Base-by-base conservation (phyloP, 2,888 invertebrate species). In the Oscheius myriophilus region DNA sequence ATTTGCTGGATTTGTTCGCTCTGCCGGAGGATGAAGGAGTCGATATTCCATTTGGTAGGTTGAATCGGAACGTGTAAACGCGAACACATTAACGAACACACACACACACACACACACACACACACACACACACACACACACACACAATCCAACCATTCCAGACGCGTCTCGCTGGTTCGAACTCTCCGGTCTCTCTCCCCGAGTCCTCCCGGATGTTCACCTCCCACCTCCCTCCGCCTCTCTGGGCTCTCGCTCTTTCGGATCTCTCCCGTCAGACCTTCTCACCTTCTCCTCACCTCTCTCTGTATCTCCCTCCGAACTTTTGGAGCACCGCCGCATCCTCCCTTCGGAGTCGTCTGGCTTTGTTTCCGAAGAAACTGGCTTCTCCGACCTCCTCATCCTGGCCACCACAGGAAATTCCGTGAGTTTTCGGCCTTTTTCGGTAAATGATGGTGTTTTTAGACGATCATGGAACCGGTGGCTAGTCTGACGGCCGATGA, bases 141-240 rank as follows among this genome's bases (percentile, higher is more conserved):
- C 26, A 54, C 26, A 4, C 33, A 25, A 55, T n/a, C 14, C 23
- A 39, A 6, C 6, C 16, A 55, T 72, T 76, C 14, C 72, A 78
- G 78, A 76, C 54, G 57, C 76, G 45, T 21, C 71, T 9, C 12
- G 69, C 0, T 79, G 79, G 79, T 75, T 79, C 52, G 16, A 54
- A 25, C 64, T 75, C 2, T 67, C 69, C 14, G 76, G 72, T 11
- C 62, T 75, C 3, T 75, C 77, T 0, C 52, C 59, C 1, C 21
- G 58, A 25, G 63, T 79, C 12, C 71, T 79, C 1, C 61, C 61
- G 9, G 25, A 46, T 18, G 49, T 49, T n/a, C 49, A 46, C 49
- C 49, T 61, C 26, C 61, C 46, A 16, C 26, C 61, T n/a, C 69
- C 71, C 6, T 49, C 57, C 18, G 67, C 69, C 42, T 45, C 21